Evolutionary conservation across 1,140 invertebrate species (phyloP).

Genomic region (Ladona fulva): DNA sequence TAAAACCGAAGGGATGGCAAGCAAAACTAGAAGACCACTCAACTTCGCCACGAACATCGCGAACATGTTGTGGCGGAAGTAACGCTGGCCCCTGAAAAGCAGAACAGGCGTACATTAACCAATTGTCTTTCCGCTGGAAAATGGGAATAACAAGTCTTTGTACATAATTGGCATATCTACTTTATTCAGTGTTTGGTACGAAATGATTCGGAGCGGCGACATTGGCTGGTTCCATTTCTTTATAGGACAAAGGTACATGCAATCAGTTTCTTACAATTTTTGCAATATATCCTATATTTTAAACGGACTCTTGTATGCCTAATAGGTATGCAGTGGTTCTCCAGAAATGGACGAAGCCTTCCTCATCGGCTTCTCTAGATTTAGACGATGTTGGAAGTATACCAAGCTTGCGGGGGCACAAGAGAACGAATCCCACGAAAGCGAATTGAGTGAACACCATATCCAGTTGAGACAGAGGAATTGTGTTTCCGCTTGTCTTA

Average conservation of each 20-base stretch:
- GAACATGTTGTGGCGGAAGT: conserved; percentile 50
- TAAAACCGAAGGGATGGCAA: conserved; percentile 53
- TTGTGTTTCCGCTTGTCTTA: conserved; percentile 33
- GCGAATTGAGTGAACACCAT: conserved; percentile 77
- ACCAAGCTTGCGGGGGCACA: conserved; percentile 56
- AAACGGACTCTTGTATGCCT: conserved; percentile 78
- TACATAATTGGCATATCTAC: background rate
- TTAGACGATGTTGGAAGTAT: conserved; percentile 35
- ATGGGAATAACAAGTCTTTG: no score
- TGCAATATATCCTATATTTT: no score
- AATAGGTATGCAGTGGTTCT: conserved; percentile 66
- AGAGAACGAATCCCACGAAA: conserved; percentile 68
- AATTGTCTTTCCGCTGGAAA: no score
- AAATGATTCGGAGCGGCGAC: no score
- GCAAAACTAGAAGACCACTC: conserved; percentile 48
- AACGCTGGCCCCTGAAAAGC: conserved; percentile 50
- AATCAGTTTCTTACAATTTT: no score
- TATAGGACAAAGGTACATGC: no score
- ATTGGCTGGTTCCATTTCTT: no score
- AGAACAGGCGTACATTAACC: conserved; percentile 17
- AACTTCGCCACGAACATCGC: conserved; percentile 48
- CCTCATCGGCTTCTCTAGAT: conserved; percentile 44
- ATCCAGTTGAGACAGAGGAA: conserved; percentile 58
- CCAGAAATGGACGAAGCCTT: conserved; percentile 78
- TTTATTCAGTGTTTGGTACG: no score